Evolutionary conservation across 2,113 vertebrate species (phyloP), one percentile per base, ranked within the genome.

Genomic region (Calyptommatus sinebrachiatus): DNA sequence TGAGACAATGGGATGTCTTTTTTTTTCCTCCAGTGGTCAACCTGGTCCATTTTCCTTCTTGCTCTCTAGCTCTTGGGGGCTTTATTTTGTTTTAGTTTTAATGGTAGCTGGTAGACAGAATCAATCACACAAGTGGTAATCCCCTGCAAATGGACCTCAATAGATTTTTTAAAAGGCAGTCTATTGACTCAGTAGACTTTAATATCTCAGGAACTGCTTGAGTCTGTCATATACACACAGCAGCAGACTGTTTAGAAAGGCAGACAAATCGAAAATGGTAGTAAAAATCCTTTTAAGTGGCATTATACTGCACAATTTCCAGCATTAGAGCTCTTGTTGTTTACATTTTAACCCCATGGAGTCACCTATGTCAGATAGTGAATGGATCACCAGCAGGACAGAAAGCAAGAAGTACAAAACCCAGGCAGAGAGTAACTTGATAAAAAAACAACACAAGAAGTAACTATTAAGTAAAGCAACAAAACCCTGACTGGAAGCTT

Each of bases 61-160:
- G 89, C 82, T 84, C 80, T 88, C 62, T 77, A 3, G 70, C 45
- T 86, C 86, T 89, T 89, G 87, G 82, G 77, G 90, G 77, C 46
- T 90, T 41, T 88, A 87, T 80, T 85, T 87, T 89, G 81, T 88
- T 89, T 31, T 88, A 88, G 90, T 79, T 91, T 91, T 91, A 90
- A 91, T 89, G 90, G 83, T 74, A 87, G 71, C 73, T 2, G 0
- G 87, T 90, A 89, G 86, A 87, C 76, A 53, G 88, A 91, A 93
- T 93, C 92, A 90, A 93, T 92, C 79, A 74, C 76, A 87, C 86
- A 80, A 89, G 85, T 83, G 82, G 80, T 91, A 84, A 90, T 91
- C 89, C 89, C 77, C 77, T 81, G 81, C 89, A 92, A 92, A 93
- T 93, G 90, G 80, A 85, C 84, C 91, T 89, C 92, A 91, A 93